phyloP scores from a whole-genome alignment of 2,113 vertebrate genomes.

The Oxygymnocypris stewartii region DNA sequence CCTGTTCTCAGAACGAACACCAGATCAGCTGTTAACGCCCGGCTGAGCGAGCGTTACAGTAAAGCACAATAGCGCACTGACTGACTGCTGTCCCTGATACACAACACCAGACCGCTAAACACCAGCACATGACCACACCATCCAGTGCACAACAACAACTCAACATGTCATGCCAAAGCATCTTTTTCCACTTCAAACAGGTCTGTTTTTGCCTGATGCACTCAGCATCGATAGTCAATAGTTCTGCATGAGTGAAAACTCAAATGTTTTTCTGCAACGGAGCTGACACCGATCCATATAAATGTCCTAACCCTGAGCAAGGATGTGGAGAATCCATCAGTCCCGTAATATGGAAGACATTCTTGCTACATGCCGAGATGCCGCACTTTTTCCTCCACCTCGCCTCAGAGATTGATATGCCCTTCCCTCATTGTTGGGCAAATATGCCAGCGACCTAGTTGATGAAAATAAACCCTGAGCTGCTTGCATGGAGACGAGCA shows the following conservation, averaged over 20 bases:
- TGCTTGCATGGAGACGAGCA: conserved; percentile 53
- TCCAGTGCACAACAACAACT: conserved; percentile 50
- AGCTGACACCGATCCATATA: conserved; percentile 31
- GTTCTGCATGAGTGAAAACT: background rate
- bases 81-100: conserved; percentile 57
- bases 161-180: background rate
- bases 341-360: background rate
- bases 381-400: background rate
- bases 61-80: conserved; percentile 44
- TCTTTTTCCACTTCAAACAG: background rate
- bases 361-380: background rate
- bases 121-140: conserved; percentile 32
- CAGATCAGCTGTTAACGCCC: conserved; percentile 47
- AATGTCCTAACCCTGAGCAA: conserved; percentile 12
- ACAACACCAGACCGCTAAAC: conserved; percentile 56
- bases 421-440: conserved; percentile 70
- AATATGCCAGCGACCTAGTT: conserved; percentile 74
- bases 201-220: background rate
- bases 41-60: conserved; percentile 60
- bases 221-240: background rate
- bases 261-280: conserved; percentile 33
- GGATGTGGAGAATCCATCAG: conserved; percentile 11
- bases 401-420: conserved; percentile 56
- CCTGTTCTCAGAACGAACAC: conserved; percentile 23
- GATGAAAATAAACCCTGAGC: conserved; percentile 75